Base-by-base conservation (phyloP, 2,888 invertebrate genomes). In the Adineta ricciae region DNA sequence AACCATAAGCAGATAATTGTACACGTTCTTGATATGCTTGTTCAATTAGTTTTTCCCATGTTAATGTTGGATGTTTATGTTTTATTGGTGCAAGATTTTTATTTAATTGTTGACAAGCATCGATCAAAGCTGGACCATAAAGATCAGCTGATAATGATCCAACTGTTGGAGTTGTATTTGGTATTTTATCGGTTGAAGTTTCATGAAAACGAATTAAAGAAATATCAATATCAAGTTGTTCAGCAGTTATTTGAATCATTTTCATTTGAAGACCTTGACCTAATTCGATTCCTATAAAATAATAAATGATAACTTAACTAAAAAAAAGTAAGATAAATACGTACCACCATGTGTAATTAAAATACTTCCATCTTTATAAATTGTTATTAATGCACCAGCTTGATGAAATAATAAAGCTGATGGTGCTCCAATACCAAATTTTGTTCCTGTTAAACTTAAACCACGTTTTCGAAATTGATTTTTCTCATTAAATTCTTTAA, bases 11-110 rank as follows among this genome's bases (percentile, higher is more conserved):
- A 32, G 46, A 78, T n/a, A 85, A 36, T 38, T 78, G 32, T 7
- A 85, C 46, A 24, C 84, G 46, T 8, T 85, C 56, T 46, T 56
- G 46, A 84, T 85, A 86, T 16, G 86, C 85, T n/a, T n/a, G 27
- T 3, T 19, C 41, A 41, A 86, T 92, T 95, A 94, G 95, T 24
- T 94, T 92, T 88, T 94, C 93, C 96, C 96, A 96, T 82, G 91
- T 93, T 0, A 93, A 94, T 64, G 93, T 91, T 89, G 94, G 93
- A 72, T 92, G 93, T 64, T 93, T 92, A 19, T 41, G 7, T 88
- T 93, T 94, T 87, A 93, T 93, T 0, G 94, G 94, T 87, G 93
- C 92, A 38, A 96, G 89, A 72, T 96, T 92, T 88, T 93, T 92
- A 87, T 93, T 92, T 21, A 96, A 90, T 87, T 92, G 93, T 87